A percentile compares a stretch with the other conserved stretches of the same genome.
Conservation (phyloP, 2,888 invertebrate species). For the Anagyrus pseudococci region DNA sequence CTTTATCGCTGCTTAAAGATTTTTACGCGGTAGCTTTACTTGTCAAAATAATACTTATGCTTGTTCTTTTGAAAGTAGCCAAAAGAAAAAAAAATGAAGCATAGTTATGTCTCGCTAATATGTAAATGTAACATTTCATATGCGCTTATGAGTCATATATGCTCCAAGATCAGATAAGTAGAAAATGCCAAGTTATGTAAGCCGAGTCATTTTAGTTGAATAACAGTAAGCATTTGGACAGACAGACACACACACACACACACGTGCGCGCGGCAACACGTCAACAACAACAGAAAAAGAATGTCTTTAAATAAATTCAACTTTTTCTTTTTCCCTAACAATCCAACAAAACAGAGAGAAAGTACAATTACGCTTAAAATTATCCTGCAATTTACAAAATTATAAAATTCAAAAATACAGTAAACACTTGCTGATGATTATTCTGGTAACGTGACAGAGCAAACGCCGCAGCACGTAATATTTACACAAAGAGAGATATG, state of each 20-base stretch:
- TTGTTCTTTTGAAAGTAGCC: background rate
- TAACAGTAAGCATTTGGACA: background rate
- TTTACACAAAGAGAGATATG: no score
- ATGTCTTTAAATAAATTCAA: no score
- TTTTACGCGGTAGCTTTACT: background rate
- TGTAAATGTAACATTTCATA: background rate
- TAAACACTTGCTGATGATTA: no score
- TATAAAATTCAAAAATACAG: no score
- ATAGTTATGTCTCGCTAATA: background rate
- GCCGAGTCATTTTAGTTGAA: background rate
- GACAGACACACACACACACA: background rate
- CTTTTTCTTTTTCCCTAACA: no score
- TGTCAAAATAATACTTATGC: background rate
- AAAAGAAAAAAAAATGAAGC: no score
- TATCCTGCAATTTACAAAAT: no score
- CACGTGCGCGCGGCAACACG: background rate
- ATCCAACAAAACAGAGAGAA: no score
- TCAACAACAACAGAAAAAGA: no score
- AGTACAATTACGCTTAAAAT: no score
- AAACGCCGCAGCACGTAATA: no score
- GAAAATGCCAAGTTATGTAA: slow-evolving; percentile 7
- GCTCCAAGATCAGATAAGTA: slow-evolving; percentile 3
- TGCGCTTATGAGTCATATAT: background rate
- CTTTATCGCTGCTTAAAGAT: background rate
- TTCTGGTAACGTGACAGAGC: no score